These are phyloP conservation scores for Chaitophorus viminalis DNA, from an alignment of 2,888 invertebrate genomes.

Conservation along the genomic window DNA sequence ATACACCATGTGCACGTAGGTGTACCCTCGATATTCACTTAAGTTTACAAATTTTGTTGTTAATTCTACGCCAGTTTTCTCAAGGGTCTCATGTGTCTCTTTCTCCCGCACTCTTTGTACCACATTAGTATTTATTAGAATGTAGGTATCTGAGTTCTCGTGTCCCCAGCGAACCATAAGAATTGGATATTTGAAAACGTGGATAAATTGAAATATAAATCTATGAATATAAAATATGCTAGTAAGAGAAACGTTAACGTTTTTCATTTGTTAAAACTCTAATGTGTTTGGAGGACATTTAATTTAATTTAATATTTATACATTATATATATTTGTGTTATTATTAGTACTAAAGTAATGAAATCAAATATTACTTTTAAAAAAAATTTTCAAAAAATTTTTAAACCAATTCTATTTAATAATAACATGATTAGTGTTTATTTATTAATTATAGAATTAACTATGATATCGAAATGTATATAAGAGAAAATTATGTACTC, in stretches of 20 bases:
- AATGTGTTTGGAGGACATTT: not conserved
- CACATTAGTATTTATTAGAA: conserved; percentile 43
- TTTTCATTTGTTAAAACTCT: not conserved
- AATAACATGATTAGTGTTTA: too few species aligned
- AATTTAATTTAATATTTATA: not conserved
- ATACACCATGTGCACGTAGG: not conserved
- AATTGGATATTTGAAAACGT: conserved; percentile 31
- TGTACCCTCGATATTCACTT: conserved; percentile 15
- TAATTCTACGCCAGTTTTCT: not conserved
- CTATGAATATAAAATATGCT: not conserved
- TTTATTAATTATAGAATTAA: not conserved
- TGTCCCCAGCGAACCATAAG: conserved; percentile 28
- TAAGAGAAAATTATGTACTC: too few species aligned
- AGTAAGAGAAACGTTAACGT: not conserved
- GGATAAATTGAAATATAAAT: conserved; percentile 24
- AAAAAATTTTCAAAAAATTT: too few species aligned
- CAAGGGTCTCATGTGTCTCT: conserved; percentile 35
- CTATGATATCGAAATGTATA: not conserved
- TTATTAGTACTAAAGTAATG: too few species aligned
- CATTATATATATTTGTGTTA: too few species aligned
- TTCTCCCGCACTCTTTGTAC: not conserved
- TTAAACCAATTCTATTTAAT: too few species aligned
- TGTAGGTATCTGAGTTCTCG: not conserved
- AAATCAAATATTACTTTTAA: too few species aligned
- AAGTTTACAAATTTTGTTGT: conserved; percentile 28